Evolutionary conservation across 2,797 vertebrate genomes (phyloP).

Genomic region (Ptychobarbus kaznakovi): DNA sequence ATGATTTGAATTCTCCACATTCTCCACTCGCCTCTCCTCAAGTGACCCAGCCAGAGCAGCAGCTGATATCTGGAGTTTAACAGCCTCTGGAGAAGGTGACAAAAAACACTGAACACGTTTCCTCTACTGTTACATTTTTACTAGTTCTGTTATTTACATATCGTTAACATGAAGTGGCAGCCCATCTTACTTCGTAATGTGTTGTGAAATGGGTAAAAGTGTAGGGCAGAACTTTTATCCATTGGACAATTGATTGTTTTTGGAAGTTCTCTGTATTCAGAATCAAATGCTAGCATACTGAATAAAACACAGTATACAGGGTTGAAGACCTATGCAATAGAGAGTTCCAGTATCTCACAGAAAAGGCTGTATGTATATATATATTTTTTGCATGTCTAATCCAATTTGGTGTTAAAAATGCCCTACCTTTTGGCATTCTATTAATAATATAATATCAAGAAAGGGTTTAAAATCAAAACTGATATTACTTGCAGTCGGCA

Average conservation of each 20-base stretch:
- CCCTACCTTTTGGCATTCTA: too few species aligned
- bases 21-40: conserved; percentile 27
- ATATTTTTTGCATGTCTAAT: background rate
- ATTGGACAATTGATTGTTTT: background rate
- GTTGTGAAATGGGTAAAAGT: background rate
- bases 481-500: background rate
- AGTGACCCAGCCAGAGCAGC: background rate
- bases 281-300: background rate
- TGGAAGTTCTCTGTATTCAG: background rate
- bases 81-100: conserved; percentile 29
- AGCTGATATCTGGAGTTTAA: conserved; percentile 30
- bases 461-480: background rate
- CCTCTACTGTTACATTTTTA: conserved; percentile 1
- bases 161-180: background rate
- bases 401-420: background rate
- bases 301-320: background rate
- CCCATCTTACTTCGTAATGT: background rate
- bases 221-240: background rate
- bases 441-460: background rate
- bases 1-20: conserved; percentile 40
- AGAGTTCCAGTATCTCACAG: background rate
- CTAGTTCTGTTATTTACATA: background rate
- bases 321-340: too few species aligned
- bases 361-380: background rate
- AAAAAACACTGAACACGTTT: conserved; percentile 36